A percentile compares a stretch with the other conserved stretches of the same genome.
Evolutionary conservation across 2,888 invertebrate genomes (phyloP).

Genomic region (Crossocerus cetratus): DNA sequence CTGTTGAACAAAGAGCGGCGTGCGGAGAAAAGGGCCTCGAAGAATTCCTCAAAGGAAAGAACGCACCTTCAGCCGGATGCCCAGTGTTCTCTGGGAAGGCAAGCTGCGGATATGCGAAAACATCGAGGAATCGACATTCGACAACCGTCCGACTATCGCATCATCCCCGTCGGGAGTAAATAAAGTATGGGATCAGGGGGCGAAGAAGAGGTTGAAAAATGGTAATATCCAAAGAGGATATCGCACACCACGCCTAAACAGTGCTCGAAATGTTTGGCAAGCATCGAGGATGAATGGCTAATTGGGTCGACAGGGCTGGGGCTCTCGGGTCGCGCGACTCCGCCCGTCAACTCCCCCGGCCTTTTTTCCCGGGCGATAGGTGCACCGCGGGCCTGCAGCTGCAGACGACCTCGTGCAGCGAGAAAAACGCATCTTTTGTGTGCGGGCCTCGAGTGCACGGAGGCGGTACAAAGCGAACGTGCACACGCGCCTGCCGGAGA

Average conservation of each 20-base stretch:
- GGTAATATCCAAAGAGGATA: conserved; percentile 3
- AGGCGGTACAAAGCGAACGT: conserved; percentile 38
- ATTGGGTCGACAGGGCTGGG: conserved; percentile 16
- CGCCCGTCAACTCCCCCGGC: conserved; percentile 15
- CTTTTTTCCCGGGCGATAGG: conserved; percentile 6
- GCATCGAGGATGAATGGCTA: conserved; percentile 33
- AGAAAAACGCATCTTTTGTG: conserved; percentile 57
- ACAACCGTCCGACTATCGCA: not conserved
- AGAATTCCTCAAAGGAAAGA: not conserved
- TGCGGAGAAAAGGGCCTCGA: conserved; percentile 13
- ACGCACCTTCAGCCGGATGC: not conserved
- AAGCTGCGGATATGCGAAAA: not conserved
- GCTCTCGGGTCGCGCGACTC: conserved; percentile 17
- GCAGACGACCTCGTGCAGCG: conserved; percentile 40
- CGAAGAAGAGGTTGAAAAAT: not conserved
- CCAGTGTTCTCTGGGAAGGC: not conserved
- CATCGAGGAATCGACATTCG: not conserved
- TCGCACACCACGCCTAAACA: conserved; percentile 20
- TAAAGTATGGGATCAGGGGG: not conserved
- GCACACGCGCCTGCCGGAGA: conserved; percentile 7
- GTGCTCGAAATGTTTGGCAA: conserved; percentile 16
- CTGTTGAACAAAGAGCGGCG: conserved; percentile 26
- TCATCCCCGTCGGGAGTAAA: not conserved
- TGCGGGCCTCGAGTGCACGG: conserved; percentile 25
- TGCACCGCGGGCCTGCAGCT: conserved; percentile 43